These are phyloP conservation scores for Sebastes steindachneri DNA, from an alignment of 2,797 vertebrate genomes.

Conservation along the genomic window DNA sequence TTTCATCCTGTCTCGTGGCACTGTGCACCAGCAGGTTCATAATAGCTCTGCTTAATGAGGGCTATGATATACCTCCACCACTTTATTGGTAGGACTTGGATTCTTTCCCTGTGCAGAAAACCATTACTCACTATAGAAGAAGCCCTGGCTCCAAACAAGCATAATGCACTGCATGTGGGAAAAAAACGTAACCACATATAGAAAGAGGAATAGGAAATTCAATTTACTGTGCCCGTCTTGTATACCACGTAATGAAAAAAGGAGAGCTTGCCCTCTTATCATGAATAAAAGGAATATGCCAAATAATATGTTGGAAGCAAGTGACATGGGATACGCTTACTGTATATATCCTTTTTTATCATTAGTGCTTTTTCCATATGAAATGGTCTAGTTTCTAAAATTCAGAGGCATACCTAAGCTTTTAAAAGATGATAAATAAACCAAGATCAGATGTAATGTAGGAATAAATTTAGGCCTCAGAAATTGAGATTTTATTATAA, in stretches of 20 bases:
- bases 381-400: neutral
- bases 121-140: constrained; percentile 71
- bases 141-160: constrained; percentile 42
- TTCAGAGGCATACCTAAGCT: neutral
- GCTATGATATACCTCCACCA: constrained; percentile 73
- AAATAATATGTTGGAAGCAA: neutral
- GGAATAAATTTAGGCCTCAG: neutral
- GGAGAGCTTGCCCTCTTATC: neutral
- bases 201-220: constrained; percentile 37
- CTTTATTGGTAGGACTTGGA: constrained; percentile 72
- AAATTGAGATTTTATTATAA: neutral
- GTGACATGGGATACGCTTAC: neutral
- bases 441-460: neutral
- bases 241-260: neutral
- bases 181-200: constrained; percentile 7
- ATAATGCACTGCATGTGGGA: constrained; percentile 38
- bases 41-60: constrained; percentile 77
- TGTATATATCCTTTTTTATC: neutral
- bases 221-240: constrained; percentile 7
- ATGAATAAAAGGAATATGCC: neutral
- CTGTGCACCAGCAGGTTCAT: constrained; percentile 70
- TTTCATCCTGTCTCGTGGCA: constrained; percentile 66
- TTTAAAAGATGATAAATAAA: neutral
- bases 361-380: neutral
- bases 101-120: constrained; percentile 55